A percentile compares a stretch with the other conserved stretches of the same genome.
Conservation (phyloP, 1,140 invertebrate genomes). For the Oryctes rhinoceros region DNA sequence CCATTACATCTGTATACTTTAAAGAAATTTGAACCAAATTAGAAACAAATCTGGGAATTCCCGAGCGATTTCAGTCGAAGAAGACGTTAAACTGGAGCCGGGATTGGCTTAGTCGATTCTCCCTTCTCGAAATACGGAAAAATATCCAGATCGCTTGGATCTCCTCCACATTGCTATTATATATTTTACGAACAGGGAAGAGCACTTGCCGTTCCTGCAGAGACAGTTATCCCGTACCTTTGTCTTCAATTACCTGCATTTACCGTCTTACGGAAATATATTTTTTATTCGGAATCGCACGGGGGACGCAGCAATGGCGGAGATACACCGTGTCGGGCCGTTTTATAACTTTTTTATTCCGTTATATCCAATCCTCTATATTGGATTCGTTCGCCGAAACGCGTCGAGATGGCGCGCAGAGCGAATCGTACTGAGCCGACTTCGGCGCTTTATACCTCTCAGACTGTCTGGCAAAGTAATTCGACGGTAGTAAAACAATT, state of each 20-base stretch:
- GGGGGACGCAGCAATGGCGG: not conserved
- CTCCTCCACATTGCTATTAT: not conserved
- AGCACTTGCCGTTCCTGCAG: not conserved
- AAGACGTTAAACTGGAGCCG: not conserved
- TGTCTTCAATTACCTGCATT: slow-evolving; percentile 45
- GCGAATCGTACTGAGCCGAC: not conserved
- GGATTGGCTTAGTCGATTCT: not conserved
- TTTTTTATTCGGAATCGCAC: slow-evolving; percentile 42
- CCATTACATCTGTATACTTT: too few species aligned
- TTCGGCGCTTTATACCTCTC: slow-evolving; percentile 37
- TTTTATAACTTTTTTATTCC: slow-evolving; percentile 51
- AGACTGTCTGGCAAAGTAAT: slow-evolving; percentile 42
- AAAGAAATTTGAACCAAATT: not conserved
- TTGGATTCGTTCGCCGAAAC: slow-evolving; percentile 42
- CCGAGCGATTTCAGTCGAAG: not conserved
- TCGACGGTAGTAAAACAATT: slow-evolving; percentile 49
- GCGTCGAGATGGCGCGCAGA: slow-evolving; percentile 11
- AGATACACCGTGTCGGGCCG: slow-evolving; percentile 3
- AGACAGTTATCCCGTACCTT: slow-evolving; percentile 34
- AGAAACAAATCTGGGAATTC: not conserved
- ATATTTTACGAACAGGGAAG: slow-evolving; percentile 5
- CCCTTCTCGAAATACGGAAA: not conserved
- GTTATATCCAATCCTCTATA: slow-evolving; percentile 50
- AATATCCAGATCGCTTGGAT: not conserved
- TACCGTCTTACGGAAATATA: slow-evolving; percentile 43